These are phyloP conservation scores for Solenodon paradoxus DNA, from an alignment of 2,113 vertebrate species.

Conservation along the genomic window DNA sequence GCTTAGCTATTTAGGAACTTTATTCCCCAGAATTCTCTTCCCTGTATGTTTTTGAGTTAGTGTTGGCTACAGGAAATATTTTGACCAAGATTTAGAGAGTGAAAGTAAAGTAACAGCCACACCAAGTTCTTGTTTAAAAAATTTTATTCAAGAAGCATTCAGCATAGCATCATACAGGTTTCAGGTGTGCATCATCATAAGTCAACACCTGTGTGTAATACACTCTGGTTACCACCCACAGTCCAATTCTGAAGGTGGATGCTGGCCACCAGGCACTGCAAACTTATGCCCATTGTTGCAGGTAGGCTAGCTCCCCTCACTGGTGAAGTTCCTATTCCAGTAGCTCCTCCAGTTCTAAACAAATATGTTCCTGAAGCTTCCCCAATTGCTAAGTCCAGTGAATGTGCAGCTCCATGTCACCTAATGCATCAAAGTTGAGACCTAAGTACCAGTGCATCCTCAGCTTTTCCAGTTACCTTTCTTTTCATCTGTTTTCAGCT, in stretches of 20 bases:
- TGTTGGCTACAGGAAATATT: neutral
- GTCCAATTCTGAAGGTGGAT: neutral
- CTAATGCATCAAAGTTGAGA: neutral
- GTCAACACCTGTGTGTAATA: no score
- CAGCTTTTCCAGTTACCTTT: neutral
- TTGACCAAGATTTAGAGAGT: neutral
- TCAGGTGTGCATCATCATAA: no score
- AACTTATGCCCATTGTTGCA: no score
- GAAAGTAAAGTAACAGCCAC: neutral
- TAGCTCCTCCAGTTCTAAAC: neutral
- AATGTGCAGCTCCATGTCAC: neutral
- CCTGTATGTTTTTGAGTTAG: neutral
- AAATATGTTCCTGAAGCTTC: neutral
- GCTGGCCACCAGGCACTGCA: neutral
- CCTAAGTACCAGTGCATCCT: neutral
- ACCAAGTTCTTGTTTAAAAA: no score
- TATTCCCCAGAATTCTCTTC: neutral
- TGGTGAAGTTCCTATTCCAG: neutral
- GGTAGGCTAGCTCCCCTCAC: neutral
- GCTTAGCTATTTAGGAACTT: neutral
- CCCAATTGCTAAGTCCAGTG: neutral
- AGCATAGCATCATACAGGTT: no score
- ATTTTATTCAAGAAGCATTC: no score
- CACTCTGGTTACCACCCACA: no score
- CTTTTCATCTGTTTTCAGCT: neutral